Conservation (phyloP, 2,888 invertebrate species). For the Dione vanillae region DNA sequence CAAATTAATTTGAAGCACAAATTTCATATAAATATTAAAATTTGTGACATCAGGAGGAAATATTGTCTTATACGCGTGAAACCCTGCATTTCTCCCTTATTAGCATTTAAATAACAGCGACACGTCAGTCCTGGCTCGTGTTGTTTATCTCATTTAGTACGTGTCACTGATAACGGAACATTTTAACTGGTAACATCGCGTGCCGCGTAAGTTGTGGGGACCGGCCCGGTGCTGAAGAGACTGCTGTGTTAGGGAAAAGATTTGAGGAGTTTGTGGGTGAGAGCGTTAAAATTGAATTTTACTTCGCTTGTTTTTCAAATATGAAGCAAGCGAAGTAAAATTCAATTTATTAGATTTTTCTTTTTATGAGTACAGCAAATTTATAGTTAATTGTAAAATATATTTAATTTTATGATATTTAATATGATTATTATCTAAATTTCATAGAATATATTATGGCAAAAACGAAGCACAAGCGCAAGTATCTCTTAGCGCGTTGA, state of each 20-base stretch:
- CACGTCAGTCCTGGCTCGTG: slow-evolving; percentile 26
- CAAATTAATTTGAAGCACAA: no score
- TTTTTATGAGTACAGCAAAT: no score
- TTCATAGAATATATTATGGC: no score
- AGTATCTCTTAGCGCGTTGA: no score
- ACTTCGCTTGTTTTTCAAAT: background rate
- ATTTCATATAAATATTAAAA: slow-evolving; percentile 16
- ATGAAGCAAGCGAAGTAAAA: no score
- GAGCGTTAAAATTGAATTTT: background rate
- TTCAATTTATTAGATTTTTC: no score
- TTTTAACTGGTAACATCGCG: slow-evolving; percentile 41
- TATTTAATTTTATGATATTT: no score
- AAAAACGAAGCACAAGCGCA: no score
- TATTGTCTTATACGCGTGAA: slow-evolving; percentile 35
- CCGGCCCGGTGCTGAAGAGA: slow-evolving; percentile 41
- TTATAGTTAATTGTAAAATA: no score
- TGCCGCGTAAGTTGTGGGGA: slow-evolving; percentile 38
- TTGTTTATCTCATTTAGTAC: slow-evolving; percentile 38
- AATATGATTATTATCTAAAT: no score
- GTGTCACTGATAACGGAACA: slow-evolving; percentile 45
- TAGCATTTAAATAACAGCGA: slow-evolving; percentile 41
- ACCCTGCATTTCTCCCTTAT: slow-evolving; percentile 36
- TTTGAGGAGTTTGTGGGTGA: slow-evolving; percentile 3
- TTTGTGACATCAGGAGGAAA: slow-evolving; percentile 30
- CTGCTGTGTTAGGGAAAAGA: slow-evolving; percentile 34